Percentiles rank a stretch among this genome's conserved stretches.
Evolutionary conservation across 2,797 vertebrate genomes (phyloP).

Genomic region (Cuniculus paca): DNA sequence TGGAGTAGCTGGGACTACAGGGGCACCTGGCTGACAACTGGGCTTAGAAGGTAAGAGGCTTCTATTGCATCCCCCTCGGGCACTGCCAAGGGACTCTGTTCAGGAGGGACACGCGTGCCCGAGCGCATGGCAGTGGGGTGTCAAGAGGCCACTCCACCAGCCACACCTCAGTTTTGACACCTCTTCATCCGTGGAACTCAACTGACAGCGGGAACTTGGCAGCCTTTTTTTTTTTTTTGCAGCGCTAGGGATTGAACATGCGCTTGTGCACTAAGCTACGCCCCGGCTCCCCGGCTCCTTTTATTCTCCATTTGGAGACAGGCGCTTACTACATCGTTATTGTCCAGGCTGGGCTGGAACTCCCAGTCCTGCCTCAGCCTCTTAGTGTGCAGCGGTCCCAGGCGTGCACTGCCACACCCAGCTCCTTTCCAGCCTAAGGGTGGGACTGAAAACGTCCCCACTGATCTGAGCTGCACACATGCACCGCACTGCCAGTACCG

Average conservation of each 20-base stretch:
- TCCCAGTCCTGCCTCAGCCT: background rate
- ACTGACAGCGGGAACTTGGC: background rate
- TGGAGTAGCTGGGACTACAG: background rate
- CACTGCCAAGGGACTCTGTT: background rate
- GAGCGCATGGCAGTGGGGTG: rapidly evolving
- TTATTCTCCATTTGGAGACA: background rate
- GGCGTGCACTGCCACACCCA: background rate
- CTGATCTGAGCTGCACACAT: background rate
- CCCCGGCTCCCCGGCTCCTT: background rate
- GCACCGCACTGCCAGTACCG: too few relatives aligned
- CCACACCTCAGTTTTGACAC: background rate
- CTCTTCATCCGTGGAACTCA: background rate
- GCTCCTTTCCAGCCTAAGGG: background rate
- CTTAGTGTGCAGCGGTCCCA: background rate
- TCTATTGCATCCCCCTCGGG: background rate
- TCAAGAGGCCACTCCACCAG: background rate
- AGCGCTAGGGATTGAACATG: background rate
- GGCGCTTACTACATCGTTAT: background rate
- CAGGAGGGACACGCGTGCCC: background rate
- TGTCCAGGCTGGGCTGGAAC: background rate
- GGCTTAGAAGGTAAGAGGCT: background rate
- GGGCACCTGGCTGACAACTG: background rate
- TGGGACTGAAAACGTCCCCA: background rate
- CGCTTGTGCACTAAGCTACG: background rate
- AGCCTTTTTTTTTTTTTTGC: background rate